A percentile compares a stretch with the other conserved stretches of the same genome.
Conservation (phyloP, 92 coral and sea anemone species). For the Epizoanthus stellaris region DNA sequence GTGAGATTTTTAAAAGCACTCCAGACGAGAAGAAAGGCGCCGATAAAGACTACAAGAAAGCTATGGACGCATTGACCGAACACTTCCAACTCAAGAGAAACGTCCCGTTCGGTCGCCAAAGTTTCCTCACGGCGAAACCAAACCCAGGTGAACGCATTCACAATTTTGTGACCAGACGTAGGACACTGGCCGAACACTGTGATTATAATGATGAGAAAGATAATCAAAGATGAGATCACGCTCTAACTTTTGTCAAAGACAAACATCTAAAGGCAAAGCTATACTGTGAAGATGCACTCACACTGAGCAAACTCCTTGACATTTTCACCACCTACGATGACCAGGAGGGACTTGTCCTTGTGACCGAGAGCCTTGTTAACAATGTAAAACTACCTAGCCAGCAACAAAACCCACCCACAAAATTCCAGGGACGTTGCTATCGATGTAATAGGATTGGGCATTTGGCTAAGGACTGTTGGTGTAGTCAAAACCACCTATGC, state of each 20-base stretch:
- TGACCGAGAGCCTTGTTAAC: neutral
- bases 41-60: conserved; percentile 53
- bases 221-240: conserved; percentile 57
- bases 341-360: conserved; percentile 47
- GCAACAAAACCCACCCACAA: conserved; percentile 6
- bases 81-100: conserved; percentile 58
- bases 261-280: conserved; percentile 55
- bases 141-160: conserved; percentile 53
- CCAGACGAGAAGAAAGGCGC: conserved; percentile 35
- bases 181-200: conserved; percentile 57
- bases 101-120: conserved; percentile 54
- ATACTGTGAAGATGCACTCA: conserved; percentile 54
- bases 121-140: conserved; percentile 44
- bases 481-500: conserved; percentile 33
- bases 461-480: conserved; percentile 36
- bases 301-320: conserved; percentile 48
- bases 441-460: conserved; percentile 42
- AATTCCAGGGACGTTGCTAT: conserved; percentile 36
- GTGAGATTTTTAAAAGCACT: conserved; percentile 44
- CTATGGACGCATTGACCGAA: conserved; percentile 40
- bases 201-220: conserved; percentile 58
- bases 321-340: conserved; percentile 53
- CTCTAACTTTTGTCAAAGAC: conserved; percentile 54
- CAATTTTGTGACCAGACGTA: conserved; percentile 51
- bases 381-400: neutral